Conservation (phyloP, 2,113 vertebrate species). For the Hepsetus odoe region DNA sequence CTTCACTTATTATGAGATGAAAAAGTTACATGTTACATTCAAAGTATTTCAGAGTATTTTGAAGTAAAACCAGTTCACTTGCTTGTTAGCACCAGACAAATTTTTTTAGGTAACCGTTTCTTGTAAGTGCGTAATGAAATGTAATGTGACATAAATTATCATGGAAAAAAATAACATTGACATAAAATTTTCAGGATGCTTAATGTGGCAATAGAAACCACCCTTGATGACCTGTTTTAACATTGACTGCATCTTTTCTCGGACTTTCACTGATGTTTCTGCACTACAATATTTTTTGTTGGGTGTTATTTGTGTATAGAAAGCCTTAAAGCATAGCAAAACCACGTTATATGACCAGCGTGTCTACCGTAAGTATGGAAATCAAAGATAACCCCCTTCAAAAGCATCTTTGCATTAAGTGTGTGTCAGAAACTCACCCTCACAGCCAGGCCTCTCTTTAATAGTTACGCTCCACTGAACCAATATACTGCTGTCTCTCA, state of each 20-base stretch:
- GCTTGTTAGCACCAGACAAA: no score
- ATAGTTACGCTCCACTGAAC: slow-evolving; percentile 72
- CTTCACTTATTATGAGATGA: no score
- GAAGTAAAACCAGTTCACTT: no score
- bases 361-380: slow-evolving; percentile 50
- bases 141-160: no score
- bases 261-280: background rate
- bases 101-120: no score
- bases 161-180: background rate
- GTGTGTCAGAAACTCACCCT: slow-evolving; percentile 10
- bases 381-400: slow-evolving; percentile 44
- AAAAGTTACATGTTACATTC: no score
- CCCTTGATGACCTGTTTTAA: background rate
- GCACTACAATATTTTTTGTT: background rate
- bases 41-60: no score
- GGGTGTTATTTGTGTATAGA: background rate
- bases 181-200: background rate
- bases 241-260: no score
- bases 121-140: no score
- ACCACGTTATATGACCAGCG: background rate
- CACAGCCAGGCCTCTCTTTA: slow-evolving; percentile 57
- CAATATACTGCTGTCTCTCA: slow-evolving; percentile 48
- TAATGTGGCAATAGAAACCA: background rate
- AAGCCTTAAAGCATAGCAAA: background rate
- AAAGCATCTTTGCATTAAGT: slow-evolving; percentile 29